Conservation (phyloP, 1,140 invertebrate species). For the Bombus waltoni region DNA sequence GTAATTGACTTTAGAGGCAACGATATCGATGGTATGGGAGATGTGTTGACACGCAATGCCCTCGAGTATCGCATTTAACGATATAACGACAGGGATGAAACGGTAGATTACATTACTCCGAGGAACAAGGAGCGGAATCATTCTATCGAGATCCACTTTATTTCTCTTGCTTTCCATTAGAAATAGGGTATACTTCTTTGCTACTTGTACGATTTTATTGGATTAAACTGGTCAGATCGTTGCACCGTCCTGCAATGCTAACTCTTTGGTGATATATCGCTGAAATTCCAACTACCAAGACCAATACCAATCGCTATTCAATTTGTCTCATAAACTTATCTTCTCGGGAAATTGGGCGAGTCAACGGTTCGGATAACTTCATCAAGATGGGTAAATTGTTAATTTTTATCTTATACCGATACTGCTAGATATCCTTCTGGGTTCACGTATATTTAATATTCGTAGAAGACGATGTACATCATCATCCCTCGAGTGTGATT, state of each 20-base stretch:
- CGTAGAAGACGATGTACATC: no score
- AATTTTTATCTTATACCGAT: neutral
- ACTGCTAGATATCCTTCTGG: neutral
- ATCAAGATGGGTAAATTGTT: neutral
- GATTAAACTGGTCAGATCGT: neutral
- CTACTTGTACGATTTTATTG: conserved; percentile 32
- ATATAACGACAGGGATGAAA: neutral
- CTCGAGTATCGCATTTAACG: conserved; percentile 40
- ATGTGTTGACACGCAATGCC: conserved; percentile 49
- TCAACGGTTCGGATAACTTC: neutral
- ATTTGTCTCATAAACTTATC: conserved; percentile 21
- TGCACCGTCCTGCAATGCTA: neutral
- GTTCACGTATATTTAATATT: neutral
- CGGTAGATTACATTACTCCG: neutral
- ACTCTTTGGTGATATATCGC: neutral
- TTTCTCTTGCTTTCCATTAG: conserved; percentile 29
- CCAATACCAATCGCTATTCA: neutral
- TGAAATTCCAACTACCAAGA: conserved; percentile 24
- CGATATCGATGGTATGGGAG: neutral
- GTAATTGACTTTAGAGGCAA: conserved; percentile 48
- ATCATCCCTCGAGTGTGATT: no score
- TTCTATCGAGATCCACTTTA: neutral
- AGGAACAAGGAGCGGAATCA: neutral
- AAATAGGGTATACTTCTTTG: conserved; percentile 36
- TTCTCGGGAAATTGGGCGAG: neutral